Percentiles rank a stretch among this genome's conserved stretches.
Evolutionary conservation across 2,888 invertebrate species (phyloP).

Genomic region (Chrysolina americana): DNA sequence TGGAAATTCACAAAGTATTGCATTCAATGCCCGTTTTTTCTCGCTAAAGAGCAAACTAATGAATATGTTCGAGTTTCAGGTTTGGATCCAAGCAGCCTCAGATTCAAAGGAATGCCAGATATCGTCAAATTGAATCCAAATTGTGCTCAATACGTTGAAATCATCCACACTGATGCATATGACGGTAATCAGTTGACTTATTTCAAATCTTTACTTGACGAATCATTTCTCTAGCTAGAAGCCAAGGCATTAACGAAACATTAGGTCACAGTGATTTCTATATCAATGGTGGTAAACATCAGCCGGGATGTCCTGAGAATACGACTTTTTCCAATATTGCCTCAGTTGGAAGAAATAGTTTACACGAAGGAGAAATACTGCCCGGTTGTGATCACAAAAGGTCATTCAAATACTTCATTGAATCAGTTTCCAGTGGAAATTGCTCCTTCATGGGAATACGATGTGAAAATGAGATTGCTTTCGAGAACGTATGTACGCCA

Average conservation of each 20-base stretch:
- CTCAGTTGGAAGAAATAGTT: slow-evolving; percentile 58
- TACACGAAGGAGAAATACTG: slow-evolving; percentile 64
- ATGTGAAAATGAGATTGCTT: slow-evolving; percentile 62
- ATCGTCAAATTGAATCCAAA: slow-evolving; percentile 71
- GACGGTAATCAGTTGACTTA: slow-evolving; percentile 59
- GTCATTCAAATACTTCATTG: slow-evolving; percentile 68
- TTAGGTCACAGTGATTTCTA: slow-evolving; percentile 68
- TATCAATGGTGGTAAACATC: slow-evolving; percentile 65
- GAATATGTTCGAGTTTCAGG: slow-evolving; percentile 58
- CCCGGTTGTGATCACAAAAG: slow-evolving; percentile 69
- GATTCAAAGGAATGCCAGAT: slow-evolving; percentile 72
- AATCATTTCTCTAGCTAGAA: slow-evolving; percentile 57
- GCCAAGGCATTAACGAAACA: slow-evolving; percentile 65
- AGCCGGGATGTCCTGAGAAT: slow-evolving; percentile 66
- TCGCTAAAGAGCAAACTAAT: too few species aligned
- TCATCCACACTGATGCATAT: slow-evolving; percentile 73
- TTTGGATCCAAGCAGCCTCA: slow-evolving; percentile 75
- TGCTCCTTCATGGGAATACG: slow-evolving; percentile 66
- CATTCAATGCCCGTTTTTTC: too few species aligned
- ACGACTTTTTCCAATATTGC: slow-evolving; percentile 56
- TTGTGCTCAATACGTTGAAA: slow-evolving; percentile 74
- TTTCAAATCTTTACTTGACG: background rate
- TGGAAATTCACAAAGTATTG: too few species aligned
- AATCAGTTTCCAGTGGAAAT: slow-evolving; percentile 61
- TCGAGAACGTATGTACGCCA: slow-evolving; percentile 56